Base-by-base conservation (phyloP, 1,140 invertebrate genomes). In the Zaprionus nigranus region DNA sequence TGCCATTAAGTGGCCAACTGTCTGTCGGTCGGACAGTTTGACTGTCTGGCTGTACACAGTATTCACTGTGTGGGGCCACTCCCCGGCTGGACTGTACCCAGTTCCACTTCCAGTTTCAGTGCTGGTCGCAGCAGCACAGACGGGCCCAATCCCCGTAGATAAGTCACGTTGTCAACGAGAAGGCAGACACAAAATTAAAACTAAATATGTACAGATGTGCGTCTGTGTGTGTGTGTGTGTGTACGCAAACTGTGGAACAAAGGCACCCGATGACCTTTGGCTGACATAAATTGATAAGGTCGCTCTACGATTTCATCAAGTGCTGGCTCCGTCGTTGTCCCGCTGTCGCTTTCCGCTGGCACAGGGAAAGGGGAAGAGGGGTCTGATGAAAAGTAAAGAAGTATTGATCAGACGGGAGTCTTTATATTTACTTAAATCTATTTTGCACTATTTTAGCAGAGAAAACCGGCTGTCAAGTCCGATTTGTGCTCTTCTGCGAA, bases 241-340 rank as follows among this genome's bases (percentile, higher is more conserved):
- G 69, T 66, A 60, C 67, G 59, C 69, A 38, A 56, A 43, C 51
- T 46, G 59, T 64, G 17, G 43, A 68, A 56, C 56, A 40, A 73
- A 56, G 59, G 43, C 60, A 58, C 34, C 49, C 26, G 34, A 57
- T 46, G 65, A 70, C 81, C 82, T 67, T 58, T 65, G 68, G 61
- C 79, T 87, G 83, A 87, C 83, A 87, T 66, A 80, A 86, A 87
- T 86, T 86, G 83, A 86, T 87, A 87, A 86, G 82, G 79, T 74
- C 58, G 75, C 58, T 40, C 82, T 30, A 40, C 79, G 40, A 72
- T 75, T 78, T 63, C 71, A 67, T 66, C 36, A 65, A 65, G 26
- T 49, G 38, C 11, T 46, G 17, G 4, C 24, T 17, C 34, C 9
- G 36, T 34, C 22, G 34, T 22, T 28, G 38, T 2, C 22, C 17